Evolutionary conservation across 2,113 vertebrate species (phyloP).

Genomic region (Okapia johnstoni): DNA sequence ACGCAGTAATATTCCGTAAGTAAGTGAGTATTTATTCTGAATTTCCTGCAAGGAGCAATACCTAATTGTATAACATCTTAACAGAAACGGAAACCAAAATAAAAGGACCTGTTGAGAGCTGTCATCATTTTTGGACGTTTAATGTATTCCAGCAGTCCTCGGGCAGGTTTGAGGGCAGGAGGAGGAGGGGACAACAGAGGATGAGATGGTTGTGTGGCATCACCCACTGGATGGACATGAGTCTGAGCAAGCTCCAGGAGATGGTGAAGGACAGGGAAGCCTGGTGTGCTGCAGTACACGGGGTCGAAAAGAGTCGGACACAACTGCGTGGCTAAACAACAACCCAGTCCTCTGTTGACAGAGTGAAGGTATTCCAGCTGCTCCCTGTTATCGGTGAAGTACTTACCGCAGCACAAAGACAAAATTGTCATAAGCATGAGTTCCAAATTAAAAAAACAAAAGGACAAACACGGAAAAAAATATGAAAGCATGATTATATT

Average conservation of each 20-base stretch:
- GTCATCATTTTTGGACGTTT: not conserved
- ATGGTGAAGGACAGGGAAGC: not conserved
- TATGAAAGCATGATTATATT: too few relatives aligned
- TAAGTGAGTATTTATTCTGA: not conserved
- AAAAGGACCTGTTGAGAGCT: not conserved
- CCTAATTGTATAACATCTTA: not conserved
- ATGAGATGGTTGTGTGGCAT: not conserved
- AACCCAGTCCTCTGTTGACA: too few relatives aligned
- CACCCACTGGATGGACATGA: not conserved
- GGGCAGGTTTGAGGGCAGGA: not conserved
- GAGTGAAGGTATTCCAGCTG: not conserved
- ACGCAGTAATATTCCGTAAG: not conserved
- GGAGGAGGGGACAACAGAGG: not conserved
- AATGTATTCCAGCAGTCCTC: not conserved
- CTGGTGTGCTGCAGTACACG: not conserved
- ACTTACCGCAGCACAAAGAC: not conserved
- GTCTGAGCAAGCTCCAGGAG: not conserved
- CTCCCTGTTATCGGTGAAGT: not conserved
- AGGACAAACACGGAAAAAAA: not conserved
- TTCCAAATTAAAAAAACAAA: not conserved
- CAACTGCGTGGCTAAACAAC: not conserved
- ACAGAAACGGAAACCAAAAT: not conserved
- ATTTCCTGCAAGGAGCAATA: not conserved
- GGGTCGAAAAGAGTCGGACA: not conserved
- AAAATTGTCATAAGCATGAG: too few relatives aligned